phyloP scores from a whole-genome alignment of 2,888 invertebrate species.

The Creontiades dilutus region DNA sequence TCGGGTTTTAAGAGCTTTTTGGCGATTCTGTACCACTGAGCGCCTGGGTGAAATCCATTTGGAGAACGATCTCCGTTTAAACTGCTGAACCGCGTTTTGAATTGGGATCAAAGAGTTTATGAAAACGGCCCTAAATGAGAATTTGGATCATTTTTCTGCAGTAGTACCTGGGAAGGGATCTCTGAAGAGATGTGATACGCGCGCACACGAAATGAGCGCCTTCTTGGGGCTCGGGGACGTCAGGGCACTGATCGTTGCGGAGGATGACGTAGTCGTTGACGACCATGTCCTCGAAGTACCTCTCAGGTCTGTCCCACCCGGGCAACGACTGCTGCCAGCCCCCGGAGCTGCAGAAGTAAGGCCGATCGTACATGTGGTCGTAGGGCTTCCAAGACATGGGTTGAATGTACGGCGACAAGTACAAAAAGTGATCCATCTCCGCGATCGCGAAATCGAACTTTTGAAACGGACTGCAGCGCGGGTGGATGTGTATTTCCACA shows the following conservation, averaged over 20 bases:
- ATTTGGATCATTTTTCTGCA: background rate
- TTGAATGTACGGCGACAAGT: conserved; percentile 31
- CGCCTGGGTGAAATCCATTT: too few relatives aligned
- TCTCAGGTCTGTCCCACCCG: background rate
- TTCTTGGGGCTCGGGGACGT: background rate
- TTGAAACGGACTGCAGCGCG: conserved; percentile 7
- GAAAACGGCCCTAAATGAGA: too few relatives aligned
- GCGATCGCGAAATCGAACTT: conserved; percentile 35
- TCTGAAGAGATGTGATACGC: background rate
- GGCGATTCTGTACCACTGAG: too few relatives aligned
- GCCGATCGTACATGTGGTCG: background rate
- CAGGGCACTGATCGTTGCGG: background rate
- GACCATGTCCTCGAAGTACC: background rate
- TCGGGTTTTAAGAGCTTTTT: too few relatives aligned
- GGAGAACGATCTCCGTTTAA: too few relatives aligned
- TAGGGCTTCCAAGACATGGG: background rate
- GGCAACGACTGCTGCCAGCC: background rate
- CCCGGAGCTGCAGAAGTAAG: background rate
- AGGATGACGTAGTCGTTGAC: background rate
- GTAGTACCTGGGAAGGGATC: background rate
- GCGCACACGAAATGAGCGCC: conserved; percentile 6
- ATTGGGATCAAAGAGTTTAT: too few relatives aligned
- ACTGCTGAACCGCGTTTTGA: too few relatives aligned
- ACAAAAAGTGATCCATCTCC: conserved; percentile 43
- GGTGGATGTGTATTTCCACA: background rate